phyloP scores from a whole-genome alignment of 1,140 invertebrate genomes.

The Bilobella aurantiaca region DNA sequence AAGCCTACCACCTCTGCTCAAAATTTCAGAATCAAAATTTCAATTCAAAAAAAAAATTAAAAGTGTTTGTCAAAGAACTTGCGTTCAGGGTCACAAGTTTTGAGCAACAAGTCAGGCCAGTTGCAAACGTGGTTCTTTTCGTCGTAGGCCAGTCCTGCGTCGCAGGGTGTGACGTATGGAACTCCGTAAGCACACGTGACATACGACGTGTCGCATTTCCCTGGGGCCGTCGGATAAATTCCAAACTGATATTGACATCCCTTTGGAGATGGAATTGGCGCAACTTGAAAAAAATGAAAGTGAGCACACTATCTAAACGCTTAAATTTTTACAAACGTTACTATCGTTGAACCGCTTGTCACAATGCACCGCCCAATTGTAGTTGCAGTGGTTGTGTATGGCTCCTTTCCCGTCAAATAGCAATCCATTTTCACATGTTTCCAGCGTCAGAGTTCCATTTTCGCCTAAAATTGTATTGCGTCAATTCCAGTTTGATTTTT shows the following conservation, averaged over 20 bases:
- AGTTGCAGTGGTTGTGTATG: slow-evolving; percentile 84
- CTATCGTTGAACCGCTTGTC: slow-evolving; percentile 25
- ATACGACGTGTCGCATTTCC: slow-evolving; percentile 69
- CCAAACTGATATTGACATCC: slow-evolving; percentile 83
- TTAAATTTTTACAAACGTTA: slow-evolving; percentile 2
- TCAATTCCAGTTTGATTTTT: not conserved
- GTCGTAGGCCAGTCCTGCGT: slow-evolving; percentile 69
- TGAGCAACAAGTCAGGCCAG: slow-evolving; percentile 79
- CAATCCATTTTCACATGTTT: slow-evolving; percentile 82
- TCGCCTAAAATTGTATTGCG: not conserved
- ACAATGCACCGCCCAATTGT: slow-evolving; percentile 72
- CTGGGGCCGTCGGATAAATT: slow-evolving; percentile 62
- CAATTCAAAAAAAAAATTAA: not conserved
- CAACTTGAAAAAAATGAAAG: slow-evolving; percentile 49
- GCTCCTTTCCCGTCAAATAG: slow-evolving; percentile 78
- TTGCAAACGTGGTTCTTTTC: slow-evolving; percentile 78
- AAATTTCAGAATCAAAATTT: slow-evolving; percentile 18
- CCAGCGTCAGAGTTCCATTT: slow-evolving; percentile 60
- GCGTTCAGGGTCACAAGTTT: slow-evolving; percentile 75
- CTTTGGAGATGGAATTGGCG: slow-evolving; percentile 60
- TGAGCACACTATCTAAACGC: not conserved
- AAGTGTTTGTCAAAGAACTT: slow-evolving; percentile 20
- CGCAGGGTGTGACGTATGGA: slow-evolving; percentile 65
- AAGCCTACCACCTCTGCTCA: slow-evolving; percentile 46
- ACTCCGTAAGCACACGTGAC: slow-evolving; percentile 73